Percentiles rank a stretch among this genome's conserved stretches.
Conservation (phyloP, 2,797 vertebrate genomes). For the Eupleurogrammus muticus region DNA sequence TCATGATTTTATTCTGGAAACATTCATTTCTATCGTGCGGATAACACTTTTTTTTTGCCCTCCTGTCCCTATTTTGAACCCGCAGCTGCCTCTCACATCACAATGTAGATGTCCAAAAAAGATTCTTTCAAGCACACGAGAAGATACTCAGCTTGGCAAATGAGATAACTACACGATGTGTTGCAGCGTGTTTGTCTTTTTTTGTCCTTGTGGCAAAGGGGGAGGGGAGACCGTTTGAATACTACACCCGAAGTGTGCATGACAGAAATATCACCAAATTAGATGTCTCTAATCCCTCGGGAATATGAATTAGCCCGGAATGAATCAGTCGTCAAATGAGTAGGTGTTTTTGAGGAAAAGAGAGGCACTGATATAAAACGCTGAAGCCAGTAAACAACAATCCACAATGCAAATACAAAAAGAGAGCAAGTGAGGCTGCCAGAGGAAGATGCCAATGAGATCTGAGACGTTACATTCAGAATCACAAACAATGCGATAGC, state of each 20-base stretch:
- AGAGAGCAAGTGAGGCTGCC: slow-evolving; percentile 72
- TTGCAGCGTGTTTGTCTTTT: slow-evolving; percentile 56
- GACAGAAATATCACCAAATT: slow-evolving; percentile 85
- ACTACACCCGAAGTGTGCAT: slow-evolving; percentile 80
- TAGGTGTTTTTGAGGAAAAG: slow-evolving; percentile 85
- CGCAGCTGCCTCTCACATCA: slow-evolving; percentile 45
- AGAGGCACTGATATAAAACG: slow-evolving; percentile 74
- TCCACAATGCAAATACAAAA: slow-evolving; percentile 83
- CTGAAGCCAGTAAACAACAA: slow-evolving; percentile 80
- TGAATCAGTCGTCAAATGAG: slow-evolving; percentile 83
- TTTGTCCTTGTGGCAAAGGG: slow-evolving; percentile 71
- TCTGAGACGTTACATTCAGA: slow-evolving; percentile 79
- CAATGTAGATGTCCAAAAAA: slow-evolving; percentile 53
- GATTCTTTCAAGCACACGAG: slow-evolving; percentile 45
- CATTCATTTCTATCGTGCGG: slow-evolving; percentile 18
- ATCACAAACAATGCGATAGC: slow-evolving; percentile 71
- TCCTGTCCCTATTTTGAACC: slow-evolving; percentile 51
- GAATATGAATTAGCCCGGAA: slow-evolving; percentile 84
- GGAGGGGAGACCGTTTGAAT: slow-evolving; percentile 76
- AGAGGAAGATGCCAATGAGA: slow-evolving; percentile 79
- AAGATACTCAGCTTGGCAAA: slow-evolving; percentile 59
- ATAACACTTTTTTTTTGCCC: slow-evolving; percentile 1
- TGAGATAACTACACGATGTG: slow-evolving; percentile 49
- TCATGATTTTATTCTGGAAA: slow-evolving; percentile 51
- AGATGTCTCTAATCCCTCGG: slow-evolving; percentile 82